These are phyloP conservation scores for Cynopterus sphinx DNA, from an alignment of 2,797 vertebrate species.

Conservation along the genomic window DNA sequence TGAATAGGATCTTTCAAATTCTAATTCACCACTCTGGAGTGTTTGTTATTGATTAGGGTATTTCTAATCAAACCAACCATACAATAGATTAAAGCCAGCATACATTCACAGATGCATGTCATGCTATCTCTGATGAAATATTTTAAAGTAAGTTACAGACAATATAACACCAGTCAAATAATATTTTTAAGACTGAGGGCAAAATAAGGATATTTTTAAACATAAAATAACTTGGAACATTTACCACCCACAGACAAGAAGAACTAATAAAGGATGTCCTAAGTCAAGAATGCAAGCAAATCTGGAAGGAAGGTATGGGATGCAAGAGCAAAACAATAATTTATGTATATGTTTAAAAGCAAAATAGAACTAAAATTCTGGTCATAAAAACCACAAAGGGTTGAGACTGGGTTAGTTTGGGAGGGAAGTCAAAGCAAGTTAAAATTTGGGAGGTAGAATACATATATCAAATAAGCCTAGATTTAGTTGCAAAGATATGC, in stretches of 20 bases:
- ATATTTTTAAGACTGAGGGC: slow-evolving; percentile 15
- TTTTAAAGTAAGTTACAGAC: slow-evolving; percentile 16
- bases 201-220: slow-evolving; percentile 33
- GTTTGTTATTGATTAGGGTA: slow-evolving; percentile 9
- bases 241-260: background rate
- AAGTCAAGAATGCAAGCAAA: background rate
- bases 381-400: background rate
- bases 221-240: background rate
- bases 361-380: slow-evolving; percentile 8
- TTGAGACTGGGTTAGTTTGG: background rate
- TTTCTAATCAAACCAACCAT: background rate
- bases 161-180: background rate
- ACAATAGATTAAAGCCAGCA: background rate
- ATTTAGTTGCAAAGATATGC: background rate
- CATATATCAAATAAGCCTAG: background rate
- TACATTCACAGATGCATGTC: background rate
- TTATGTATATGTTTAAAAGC: background rate
- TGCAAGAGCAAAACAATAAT: background rate
- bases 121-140: background rate
- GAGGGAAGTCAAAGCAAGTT: background rate
- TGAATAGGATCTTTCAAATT: slow-evolving; percentile 2
- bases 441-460: background rate
- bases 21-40: background rate
- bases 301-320: background rate
- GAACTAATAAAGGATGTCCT: background rate